These are phyloP conservation scores for Camponotus pennsylvanicus DNA, from an alignment of 1,140 invertebrate species.

Conservation along the genomic window DNA sequence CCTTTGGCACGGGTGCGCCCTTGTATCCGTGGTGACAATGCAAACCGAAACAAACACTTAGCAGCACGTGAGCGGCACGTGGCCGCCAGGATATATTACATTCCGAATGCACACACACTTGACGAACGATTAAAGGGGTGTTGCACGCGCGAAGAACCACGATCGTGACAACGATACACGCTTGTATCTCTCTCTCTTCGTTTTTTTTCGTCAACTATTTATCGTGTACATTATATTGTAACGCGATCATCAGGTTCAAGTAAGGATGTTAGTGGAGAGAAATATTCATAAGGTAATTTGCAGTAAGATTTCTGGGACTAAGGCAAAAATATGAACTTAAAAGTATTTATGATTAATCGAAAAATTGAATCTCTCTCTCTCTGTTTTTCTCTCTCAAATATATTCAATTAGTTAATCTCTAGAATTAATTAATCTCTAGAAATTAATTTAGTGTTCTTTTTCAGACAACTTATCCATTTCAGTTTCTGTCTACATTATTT, in stretches of 20 bases:
- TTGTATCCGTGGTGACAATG: conserved; percentile 85
- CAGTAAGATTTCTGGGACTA: neutral
- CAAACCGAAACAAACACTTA: conserved; percentile 87
- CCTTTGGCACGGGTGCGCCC: conserved; percentile 53
- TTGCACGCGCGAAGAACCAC: conserved; percentile 65
- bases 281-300: neutral
- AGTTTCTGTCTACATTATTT: neutral
- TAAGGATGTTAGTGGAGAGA: neutral
- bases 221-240: neutral
- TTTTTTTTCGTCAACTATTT: conserved; percentile 10
- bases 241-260: neutral
- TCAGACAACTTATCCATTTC: neutral
- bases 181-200: too few relatives aligned
- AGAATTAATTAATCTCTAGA: neutral
- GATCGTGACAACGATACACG: conserved; percentile 68
- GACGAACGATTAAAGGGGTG: conserved; percentile 83
- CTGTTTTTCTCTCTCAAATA: neutral
- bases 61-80: conserved; percentile 84
- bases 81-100: conserved; percentile 85
- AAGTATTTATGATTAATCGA: neutral
- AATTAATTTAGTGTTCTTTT: neutral
- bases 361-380: too few relatives aligned
- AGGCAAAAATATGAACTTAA: neutral
- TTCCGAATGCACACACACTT: conserved; percentile 86
- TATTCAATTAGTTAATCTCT: neutral